Evolutionary conservation across 2,113 vertebrate genomes (phyloP), one percentile per base, ranked within the genome.

Genomic region (Peromyscus californicus): DNA sequence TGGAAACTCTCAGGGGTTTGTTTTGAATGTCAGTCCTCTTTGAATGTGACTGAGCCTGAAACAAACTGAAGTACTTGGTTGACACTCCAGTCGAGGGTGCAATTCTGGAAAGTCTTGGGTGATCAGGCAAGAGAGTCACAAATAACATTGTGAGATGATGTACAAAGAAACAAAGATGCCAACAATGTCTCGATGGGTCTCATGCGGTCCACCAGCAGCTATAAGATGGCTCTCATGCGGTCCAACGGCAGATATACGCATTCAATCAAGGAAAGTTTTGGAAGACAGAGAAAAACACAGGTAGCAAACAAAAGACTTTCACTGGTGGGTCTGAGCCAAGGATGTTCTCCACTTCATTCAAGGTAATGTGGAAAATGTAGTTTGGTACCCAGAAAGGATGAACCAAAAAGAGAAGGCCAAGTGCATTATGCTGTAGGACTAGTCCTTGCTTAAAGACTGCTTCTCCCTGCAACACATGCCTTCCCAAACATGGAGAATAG

Each of bases 181-280:
- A 0, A 21, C 0, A 2, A 6, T 19, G 5, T 16, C 17, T 29
- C 16, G 6, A 16, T 9, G 4, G 33, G 67, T 12, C 51, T 65
- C 0, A 0, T 6, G 3, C 19, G 51, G 33, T 54, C 7, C 33
- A 21, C 45, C 59, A 29, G 51, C 0, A 87, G n/a, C 7, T 2
- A 6, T 1, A 51, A 51, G 12, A 16, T 9, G 4, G 33, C 51
- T 12, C 51, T 65, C 0, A 0, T 4, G 3, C 11, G 48, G 33
- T 54, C 7, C 33, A 21, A 61, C 59, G 22, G 59, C 0, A 87
- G n/a, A 4, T 2, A 6, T 1, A 0, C 15, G 1, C 1, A 15
- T 5, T 33, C 39, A 74, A 8, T n/a, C 33, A 45, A 76, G 29
- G 4, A 3, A 36, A 5, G 10, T 36, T 74, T 6, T 19, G 16